These are phyloP conservation scores for Pimpla rufipes DNA, from an alignment of 2,888 invertebrate species.

Conservation along the genomic window DNA sequence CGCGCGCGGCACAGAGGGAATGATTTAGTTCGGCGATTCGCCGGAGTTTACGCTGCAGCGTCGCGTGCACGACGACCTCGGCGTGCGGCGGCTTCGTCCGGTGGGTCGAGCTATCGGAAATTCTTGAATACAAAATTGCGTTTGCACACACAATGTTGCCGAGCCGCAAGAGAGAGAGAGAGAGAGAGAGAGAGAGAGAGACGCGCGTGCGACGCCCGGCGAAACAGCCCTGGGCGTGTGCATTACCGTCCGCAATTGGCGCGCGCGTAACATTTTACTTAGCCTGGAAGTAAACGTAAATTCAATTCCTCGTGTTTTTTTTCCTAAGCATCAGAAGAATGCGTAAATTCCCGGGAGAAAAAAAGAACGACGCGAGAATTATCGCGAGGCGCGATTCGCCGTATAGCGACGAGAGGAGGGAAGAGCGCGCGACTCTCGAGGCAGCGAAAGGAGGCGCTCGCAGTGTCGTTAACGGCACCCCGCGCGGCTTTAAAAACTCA, in stretches of 20 bases:
- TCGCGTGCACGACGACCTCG: constrained; percentile 33
- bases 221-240: background rate
- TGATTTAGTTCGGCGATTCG: constrained; percentile 74
- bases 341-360: constrained; percentile 39
- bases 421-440: constrained; percentile 58
- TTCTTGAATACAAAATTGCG: constrained; percentile 48
- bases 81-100: constrained; percentile 9
- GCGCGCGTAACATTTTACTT: constrained; percentile 33
- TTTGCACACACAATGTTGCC: background rate
- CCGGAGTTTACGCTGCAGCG: constrained; percentile 56
- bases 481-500: constrained; percentile 82
- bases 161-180: background rate
- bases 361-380: constrained; percentile 58
- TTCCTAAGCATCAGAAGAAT: constrained; percentile 12
- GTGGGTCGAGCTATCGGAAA: constrained; percentile 32
- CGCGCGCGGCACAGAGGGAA: constrained; percentile 75
- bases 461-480: constrained; percentile 80
- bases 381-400: constrained; percentile 62
- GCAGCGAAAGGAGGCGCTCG: constrained; percentile 52
- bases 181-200: too few species aligned
- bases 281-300: constrained; percentile 5
- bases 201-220: background rate
- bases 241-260: constrained; percentile 14
- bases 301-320: constrained; percentile 6
- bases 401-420: constrained; percentile 71